Percentiles rank a stretch among this genome's conserved stretches.
phyloP scores from a whole-genome alignment of 2,888 invertebrate genomes.

The Plusia festucae region DNA sequence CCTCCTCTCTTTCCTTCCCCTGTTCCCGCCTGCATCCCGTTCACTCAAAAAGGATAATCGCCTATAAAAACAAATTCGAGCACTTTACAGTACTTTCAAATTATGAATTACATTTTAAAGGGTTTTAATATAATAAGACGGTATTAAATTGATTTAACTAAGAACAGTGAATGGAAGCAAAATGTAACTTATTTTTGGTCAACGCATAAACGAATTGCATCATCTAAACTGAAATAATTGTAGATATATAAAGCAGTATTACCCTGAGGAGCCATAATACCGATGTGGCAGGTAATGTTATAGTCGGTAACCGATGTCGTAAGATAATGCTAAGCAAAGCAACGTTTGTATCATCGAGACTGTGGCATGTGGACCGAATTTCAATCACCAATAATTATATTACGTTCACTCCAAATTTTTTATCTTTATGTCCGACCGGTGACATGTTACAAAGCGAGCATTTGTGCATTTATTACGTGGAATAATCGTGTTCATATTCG shows the following conservation, averaged over 20 bases:
- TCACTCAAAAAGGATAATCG: conserved; percentile 58
- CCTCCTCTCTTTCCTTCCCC: background rate
- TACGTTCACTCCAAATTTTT: no score
- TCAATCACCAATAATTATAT: background rate
- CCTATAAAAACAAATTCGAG: conserved; percentile 57
- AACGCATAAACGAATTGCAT: no score
- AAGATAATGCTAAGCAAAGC: conserved; percentile 45
- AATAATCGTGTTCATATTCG: no score
- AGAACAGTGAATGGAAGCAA: no score
- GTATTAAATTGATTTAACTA: background rate
- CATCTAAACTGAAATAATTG: no score
- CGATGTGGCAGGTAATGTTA: conserved; percentile 35
- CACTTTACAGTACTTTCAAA: conserved; percentile 45
- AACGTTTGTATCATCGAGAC: conserved; percentile 46
- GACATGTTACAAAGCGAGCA: no score
- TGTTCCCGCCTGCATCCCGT: conserved; percentile 12
- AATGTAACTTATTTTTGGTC: no score
- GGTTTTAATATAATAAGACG: conserved; percentile 1
- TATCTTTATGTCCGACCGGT: no score
- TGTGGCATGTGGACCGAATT: conserved; percentile 5
- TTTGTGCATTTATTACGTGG: no score
- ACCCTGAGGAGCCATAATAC: background rate
- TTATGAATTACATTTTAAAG: conserved; percentile 46
- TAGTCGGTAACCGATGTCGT: conserved; percentile 36
- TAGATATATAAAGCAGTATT: no score